Evolutionary conservation across 2,888 invertebrate genomes (phyloP).

Genomic region (Alcis repandata): DNA sequence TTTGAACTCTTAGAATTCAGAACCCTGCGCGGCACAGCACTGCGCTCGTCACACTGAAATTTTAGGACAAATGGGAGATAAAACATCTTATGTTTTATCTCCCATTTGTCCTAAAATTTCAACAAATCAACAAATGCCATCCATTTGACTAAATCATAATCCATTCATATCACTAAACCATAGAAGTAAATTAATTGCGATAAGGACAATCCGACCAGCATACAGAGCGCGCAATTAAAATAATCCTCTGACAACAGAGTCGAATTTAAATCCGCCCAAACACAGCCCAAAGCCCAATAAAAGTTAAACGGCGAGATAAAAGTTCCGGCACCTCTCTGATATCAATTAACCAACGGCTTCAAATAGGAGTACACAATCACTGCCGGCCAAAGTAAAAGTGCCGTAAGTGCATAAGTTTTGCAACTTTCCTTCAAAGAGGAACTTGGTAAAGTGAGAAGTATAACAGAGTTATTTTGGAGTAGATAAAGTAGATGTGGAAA

Average conservation of each 20-base stretch:
- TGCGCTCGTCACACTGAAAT: too few relatives aligned
- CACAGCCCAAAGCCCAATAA: constrained; percentile 35
- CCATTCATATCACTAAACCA: too few relatives aligned
- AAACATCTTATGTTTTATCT: too few relatives aligned
- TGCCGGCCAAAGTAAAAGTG: not conserved
- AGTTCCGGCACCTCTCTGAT: constrained; percentile 38
- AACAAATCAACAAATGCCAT: not conserved
- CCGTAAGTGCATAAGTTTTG: not conserved
- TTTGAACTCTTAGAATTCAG: too few relatives aligned
- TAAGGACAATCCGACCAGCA: constrained; percentile 6
- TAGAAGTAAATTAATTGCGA: not conserved
- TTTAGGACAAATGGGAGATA: too few relatives aligned
- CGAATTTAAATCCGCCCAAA: constrained; percentile 30
- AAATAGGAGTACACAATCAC: constrained; percentile 59
- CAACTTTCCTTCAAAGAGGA: not conserved
- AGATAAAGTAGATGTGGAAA: too few relatives aligned
- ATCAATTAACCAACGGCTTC: constrained; percentile 59
- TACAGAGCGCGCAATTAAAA: constrained; percentile 12
- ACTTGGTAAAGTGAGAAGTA: not conserved
- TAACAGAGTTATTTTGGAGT: too few relatives aligned
- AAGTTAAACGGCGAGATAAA: constrained; percentile 35
- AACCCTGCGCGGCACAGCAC: too few relatives aligned
- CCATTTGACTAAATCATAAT: not conserved
- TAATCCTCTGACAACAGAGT: constrained; percentile 13
- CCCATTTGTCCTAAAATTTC: too few relatives aligned